Percentiles rank a stretch among this genome's conserved stretches.
Evolutionary conservation across 2,888 invertebrate species (phyloP).

Genomic region (Ceraclea dissimilis): DNA sequence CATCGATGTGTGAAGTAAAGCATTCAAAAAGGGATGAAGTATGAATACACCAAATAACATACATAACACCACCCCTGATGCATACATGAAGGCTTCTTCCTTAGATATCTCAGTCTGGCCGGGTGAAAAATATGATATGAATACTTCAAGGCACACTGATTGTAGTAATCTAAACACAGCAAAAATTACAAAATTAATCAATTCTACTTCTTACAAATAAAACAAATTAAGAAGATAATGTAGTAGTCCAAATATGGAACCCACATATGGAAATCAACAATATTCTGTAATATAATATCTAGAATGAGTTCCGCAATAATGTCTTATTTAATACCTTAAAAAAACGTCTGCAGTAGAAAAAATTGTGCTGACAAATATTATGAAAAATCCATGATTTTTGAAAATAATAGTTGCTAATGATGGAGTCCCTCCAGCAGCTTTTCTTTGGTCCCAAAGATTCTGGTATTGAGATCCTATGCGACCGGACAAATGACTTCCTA

Average conservation of each 20-base stretch:
- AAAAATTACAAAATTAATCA: too few species aligned
- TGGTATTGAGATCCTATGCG: slow-evolving; percentile 39
- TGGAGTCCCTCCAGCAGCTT: slow-evolving; percentile 26
- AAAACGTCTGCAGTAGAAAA: background rate
- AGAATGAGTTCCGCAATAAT: too few species aligned
- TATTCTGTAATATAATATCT: too few species aligned
- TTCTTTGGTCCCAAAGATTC: slow-evolving; percentile 37
- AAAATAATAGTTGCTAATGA: background rate
- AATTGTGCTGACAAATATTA: background rate
- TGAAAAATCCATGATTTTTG: background rate
- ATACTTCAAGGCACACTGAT: slow-evolving; percentile 56
- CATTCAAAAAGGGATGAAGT: slow-evolving; percentile 57
- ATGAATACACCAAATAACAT: slow-evolving; percentile 38
- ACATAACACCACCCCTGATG: slow-evolving; percentile 52
- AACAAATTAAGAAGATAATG: too few species aligned
- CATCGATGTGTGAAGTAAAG: slow-evolving; percentile 59
- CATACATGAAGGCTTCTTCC: slow-evolving; percentile 58
- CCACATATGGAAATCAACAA: too few species aligned
- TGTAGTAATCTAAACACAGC: slow-evolving; percentile 47
- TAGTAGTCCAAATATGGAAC: too few species aligned
- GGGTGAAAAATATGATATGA: slow-evolving; percentile 62
- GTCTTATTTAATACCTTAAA: background rate
- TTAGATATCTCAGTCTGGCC: slow-evolving; percentile 37
- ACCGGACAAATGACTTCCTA: slow-evolving; percentile 45
- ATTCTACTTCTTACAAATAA: too few species aligned